Evolutionary conservation across 1,140 invertebrate species (phyloP), one percentile per base, ranked within the genome.

Genomic region (Heliconius hermathena): DNA sequence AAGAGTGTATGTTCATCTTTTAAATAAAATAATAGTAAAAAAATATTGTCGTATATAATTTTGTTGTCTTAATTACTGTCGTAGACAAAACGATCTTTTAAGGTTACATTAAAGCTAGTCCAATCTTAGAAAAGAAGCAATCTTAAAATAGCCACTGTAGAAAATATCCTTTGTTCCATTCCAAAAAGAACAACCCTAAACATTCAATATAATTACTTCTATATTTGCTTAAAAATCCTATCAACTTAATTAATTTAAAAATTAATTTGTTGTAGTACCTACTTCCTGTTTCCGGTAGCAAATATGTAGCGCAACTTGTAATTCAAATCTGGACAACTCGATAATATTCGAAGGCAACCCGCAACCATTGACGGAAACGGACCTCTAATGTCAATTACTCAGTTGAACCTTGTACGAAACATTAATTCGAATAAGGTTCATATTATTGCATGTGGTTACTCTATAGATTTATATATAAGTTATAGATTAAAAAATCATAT

Each of bases 331-430:
- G 22, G 8, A n/a, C n/a, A 57, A 57, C 60, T 66, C 26, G 3
- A 60, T 60, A 3, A 66, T 66, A 66, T 66, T 29, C 16, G 60
- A 66, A 66, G 60, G 60, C 22, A 29, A 66, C n/a, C 4, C 22
- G 22, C n/a, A 16, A 26, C 20, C n/a, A 8, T 57, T 57, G n/a
- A 66, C 60, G 60, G 60, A 66, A 66, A 66, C 22, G 60, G 3
- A 66, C 22, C 26, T 66, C 60, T 66, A 66, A 57, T 57, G 54
- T 29, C 26, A 66, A 66, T 66, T 66, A 66, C 22, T 66, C 13
- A 16, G 22, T 22, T 29, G 60, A 9, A 66, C 60, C 60, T 66
- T 66, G 60, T 4, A 26, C 13, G 26, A 57, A 5, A 22, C 13
- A 26, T 66, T 66, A 66, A 66, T 66, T n/a, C n/a, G n/a, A n/a